Evolutionary conservation across 2,888 invertebrate species (phyloP), one percentile per base, ranked within the genome.

Genomic region (Noctua comes): DNA sequence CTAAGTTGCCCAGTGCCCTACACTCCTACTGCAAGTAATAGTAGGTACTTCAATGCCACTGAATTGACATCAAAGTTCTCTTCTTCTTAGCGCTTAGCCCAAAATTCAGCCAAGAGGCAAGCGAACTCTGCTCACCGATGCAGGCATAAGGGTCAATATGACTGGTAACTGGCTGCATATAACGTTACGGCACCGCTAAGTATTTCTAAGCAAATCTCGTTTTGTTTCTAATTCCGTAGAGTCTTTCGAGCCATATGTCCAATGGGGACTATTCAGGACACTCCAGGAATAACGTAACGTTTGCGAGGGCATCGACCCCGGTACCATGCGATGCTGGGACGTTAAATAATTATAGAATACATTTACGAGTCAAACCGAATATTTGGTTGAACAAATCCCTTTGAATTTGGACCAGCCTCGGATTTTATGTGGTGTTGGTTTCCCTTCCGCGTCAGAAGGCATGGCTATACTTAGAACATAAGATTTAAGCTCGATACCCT

Each of bases 301-400:
- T 86, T 86, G 90, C 84, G 88, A 90, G 95, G 89, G 86, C 95
- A 90, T 90, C 89, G 95, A 94, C 92, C 95, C 85, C 89, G 76
- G 87, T 90, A 91, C 90, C 91, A 92, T 91, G 85, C 88, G 70
- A 76, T 79, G 84, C 66, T 86, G 89, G 87, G 90, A 93, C 92
- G 93, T 94, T 85, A 93, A 93, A 91, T 91, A 94, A 93, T 93
- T 92, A 94, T 94, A 95, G 95, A 92, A 88, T 84, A 82, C 71
- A 77, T 86, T 86, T 86, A 88, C 72, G 87, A 85, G 64, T 51
- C 62, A 31, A 62, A 51, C 27, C 68, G 40, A 77, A 81, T 85
- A 68, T 72, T 81, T 80, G n/a, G 51, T 27, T 72, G 10, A 72
- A 82, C 77, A 16, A 66, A 77, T 36, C 43, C 68, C 73, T 83